Base-by-base conservation (phyloP, 2,113 vertebrate genomes). In the Centropus unirufus region DNA sequence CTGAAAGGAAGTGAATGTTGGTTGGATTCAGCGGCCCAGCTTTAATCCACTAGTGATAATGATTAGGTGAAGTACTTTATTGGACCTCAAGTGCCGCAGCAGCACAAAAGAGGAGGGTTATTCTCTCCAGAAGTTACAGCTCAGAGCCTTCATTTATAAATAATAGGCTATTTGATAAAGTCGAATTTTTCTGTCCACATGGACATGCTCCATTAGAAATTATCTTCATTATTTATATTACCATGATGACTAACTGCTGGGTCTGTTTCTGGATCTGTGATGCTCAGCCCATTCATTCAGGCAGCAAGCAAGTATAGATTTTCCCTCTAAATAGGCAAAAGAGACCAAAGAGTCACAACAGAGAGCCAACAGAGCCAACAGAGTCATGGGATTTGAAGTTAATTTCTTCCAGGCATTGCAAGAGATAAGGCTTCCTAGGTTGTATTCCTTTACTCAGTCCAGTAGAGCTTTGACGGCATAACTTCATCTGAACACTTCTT, bases 171-270 rank as follows among this genome's bases (percentile, higher is more conserved):
- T 70, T 62, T 47, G 39, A 63, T 78, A 51, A 47, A 73, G 72
- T 40, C 17, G 2, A 9, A 4, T 54, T 81, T 94, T 92, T 81
- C 49, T 80, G 29, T 73, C n/a, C 18, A 11, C 27, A 14, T 34
- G 19, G 59, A 30, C 17, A 4, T 1, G 1, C 17, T 74, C 15
- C 0, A 0, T 57, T 63, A 79, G n/a, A 73, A 91, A 16, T 40
- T 44, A 11, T 36, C 57, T 79, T 79, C 24, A 14, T 42, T 22
- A 39, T 82, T 74, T 78, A 11, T 78, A 21, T 81, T 69, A 22
- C 52, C 20, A 17, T 16, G 18, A 21, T 75, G 42, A 46, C 47
- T 59, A 32, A 32, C 63, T 27, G 16, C 12, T 78, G 30, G 23
- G 36, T 47, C 61, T 58, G 9, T 74, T 93, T 30, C 62, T 51